Evolutionary conservation across 1,140 invertebrate genomes (phyloP).

Genomic region (Drosophila pachea): DNA sequence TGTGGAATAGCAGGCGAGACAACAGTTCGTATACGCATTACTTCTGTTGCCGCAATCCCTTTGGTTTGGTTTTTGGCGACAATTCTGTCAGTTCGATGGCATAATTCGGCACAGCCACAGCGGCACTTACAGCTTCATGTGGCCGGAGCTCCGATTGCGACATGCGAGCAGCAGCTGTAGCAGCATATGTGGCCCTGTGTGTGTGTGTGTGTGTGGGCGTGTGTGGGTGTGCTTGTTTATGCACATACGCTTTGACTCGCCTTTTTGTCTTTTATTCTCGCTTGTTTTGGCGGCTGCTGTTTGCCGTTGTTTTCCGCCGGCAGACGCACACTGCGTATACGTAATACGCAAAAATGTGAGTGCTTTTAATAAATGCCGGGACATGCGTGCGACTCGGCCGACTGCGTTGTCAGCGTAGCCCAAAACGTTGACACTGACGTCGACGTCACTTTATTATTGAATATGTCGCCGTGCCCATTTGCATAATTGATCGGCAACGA

Average conservation of each 20-base stretch:
- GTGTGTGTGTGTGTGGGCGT: slow-evolving; percentile 1
- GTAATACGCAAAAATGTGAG: slow-evolving; percentile 47
- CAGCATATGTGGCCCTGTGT: background rate
- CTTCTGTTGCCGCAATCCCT: background rate
- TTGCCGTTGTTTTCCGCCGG: background rate
- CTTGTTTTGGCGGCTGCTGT: slow-evolving; percentile 2
- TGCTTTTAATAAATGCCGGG: slow-evolving; percentile 70
- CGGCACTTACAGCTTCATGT: slow-evolving; percentile 56
- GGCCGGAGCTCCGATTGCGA: slow-evolving; percentile 50
- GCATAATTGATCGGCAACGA: slow-evolving; percentile 73
- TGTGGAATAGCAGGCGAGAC: background rate
- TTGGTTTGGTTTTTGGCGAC: background rate
- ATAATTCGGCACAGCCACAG: slow-evolving; percentile 15
- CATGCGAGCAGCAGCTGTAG: slow-evolving; percentile 42
- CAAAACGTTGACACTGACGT: slow-evolving; percentile 21
- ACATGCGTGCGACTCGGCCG: slow-evolving; percentile 53
- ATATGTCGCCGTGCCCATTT: slow-evolving; percentile 64
- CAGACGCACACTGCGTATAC: slow-evolving; percentile 59
- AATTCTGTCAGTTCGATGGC: slow-evolving; percentile 10
- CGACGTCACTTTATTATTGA: slow-evolving; percentile 72
- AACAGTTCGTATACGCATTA: slow-evolving; percentile 2
- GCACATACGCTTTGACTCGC: slow-evolving; percentile 32
- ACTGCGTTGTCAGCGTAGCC: background rate
- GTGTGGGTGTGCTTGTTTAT: slow-evolving; percentile 13
- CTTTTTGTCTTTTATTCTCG: slow-evolving; percentile 14